Evolutionary conservation across 2,888 invertebrate genomes (phyloP).

Genomic region (Octonoba sinensis): DNA sequence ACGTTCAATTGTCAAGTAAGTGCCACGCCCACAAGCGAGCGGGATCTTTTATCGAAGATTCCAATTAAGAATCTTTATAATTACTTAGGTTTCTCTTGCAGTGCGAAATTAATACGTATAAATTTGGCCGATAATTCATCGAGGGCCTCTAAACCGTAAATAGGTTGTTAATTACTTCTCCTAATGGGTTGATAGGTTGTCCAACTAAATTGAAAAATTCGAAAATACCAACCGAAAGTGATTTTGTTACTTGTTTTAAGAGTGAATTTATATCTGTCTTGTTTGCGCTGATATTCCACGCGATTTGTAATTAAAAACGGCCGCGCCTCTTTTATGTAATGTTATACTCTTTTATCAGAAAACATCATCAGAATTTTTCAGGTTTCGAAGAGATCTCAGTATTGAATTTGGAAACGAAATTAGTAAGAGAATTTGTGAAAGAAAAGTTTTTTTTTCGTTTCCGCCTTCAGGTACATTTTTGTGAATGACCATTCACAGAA

Average conservation of each 20-base stretch:
- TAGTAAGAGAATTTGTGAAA: too few species aligned
- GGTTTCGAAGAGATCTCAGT: too few species aligned
- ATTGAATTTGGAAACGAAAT: too few species aligned
- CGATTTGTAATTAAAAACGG: not conserved
- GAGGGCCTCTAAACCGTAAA: slow-evolving; percentile 22
- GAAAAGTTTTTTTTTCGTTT: too few species aligned
- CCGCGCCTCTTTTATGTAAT: slow-evolving; percentile 1
- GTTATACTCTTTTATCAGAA: slow-evolving; percentile 4
- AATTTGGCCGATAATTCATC: slow-evolving; percentile 39
- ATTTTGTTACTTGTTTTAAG: slow-evolving; percentile 26
- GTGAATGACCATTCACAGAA: too few species aligned
- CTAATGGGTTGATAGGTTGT: slow-evolving; percentile 47
- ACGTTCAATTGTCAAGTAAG: slow-evolving; percentile 31
- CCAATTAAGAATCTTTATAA: slow-evolving; percentile 55
- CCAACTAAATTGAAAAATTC: slow-evolving; percentile 46
- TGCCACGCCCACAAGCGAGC: slow-evolving; percentile 36
- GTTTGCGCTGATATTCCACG: slow-evolving; percentile 4
- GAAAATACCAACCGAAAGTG: slow-evolving; percentile 1
- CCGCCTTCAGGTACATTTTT: too few species aligned
- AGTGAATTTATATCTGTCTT: slow-evolving; percentile 42
- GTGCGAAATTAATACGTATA: slow-evolving; percentile 55
- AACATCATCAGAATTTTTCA: too few species aligned
- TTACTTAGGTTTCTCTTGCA: slow-evolving; percentile 51
- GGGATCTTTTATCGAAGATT: slow-evolving; percentile 3
- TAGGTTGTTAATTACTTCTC: slow-evolving; percentile 37